These are phyloP conservation scores for Leptopilina syphax DNA, from an alignment of 2,888 invertebrate species.

Conservation along the genomic window DNA sequence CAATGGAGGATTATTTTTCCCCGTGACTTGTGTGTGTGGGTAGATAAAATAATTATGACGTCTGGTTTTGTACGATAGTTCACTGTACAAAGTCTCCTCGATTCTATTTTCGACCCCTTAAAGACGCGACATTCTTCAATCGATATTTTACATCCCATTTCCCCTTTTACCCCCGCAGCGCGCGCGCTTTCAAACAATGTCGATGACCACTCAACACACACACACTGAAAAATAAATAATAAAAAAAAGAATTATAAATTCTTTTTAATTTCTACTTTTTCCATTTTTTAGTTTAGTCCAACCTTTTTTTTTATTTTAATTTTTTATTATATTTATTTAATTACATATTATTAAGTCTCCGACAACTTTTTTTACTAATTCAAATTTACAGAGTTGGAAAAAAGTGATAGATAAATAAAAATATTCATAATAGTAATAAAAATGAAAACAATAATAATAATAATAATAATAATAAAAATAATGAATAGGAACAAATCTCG, in stretches of 20 bases:
- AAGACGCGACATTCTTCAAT: conserved; percentile 11
- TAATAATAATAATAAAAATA: background rate
- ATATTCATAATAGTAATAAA: too few species aligned
- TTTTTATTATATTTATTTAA: too few species aligned
- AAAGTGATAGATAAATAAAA: too few species aligned
- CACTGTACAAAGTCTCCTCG: background rate
- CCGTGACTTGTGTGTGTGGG: background rate
- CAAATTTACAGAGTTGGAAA: too few species aligned
- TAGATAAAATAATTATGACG: conserved; percentile 33
- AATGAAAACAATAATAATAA: background rate
- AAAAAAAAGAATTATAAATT: background rate
- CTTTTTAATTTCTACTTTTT: background rate
- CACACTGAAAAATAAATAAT: too few species aligned
- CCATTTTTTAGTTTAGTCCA: too few species aligned
- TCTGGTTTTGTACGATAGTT: conserved; percentile 23
- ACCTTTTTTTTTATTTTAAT: too few species aligned
- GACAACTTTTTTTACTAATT: too few species aligned
- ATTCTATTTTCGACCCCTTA: conserved; percentile 32
- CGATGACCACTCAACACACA: too few species aligned
- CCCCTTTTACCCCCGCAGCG: too few species aligned
- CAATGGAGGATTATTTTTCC: conserved; percentile 16
- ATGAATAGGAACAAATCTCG: background rate
- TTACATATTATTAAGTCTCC: too few species aligned
- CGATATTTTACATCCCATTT: conserved; percentile 19
- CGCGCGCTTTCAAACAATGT: too few species aligned